Evolutionary conservation across 1,140 invertebrate species (phyloP), one percentile per base, ranked within the genome.

Genomic region (Portunus trituberculatus): DNA sequence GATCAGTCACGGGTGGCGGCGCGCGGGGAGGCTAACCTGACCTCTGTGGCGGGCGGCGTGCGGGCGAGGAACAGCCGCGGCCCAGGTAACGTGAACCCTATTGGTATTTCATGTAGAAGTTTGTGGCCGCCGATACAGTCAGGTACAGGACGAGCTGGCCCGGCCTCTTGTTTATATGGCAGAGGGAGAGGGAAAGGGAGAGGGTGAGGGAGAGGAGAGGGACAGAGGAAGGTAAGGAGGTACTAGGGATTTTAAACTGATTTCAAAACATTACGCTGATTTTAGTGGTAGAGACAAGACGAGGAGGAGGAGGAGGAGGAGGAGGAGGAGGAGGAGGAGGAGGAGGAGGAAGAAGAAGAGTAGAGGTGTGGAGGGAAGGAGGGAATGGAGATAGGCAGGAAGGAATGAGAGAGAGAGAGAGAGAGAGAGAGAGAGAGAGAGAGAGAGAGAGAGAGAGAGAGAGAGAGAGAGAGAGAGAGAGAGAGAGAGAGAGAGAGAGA

Each of bases 1-100:
- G 46, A 95, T 95, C 94, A 86, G 94, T 95, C 94, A 95, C 94
- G 94, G 12, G 25, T 28, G n/a, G 39, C n/a, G 52, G 52, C 31
- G 48, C 45, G 12, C 28, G 82, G 31, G 91, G 67, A n/a, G 67
- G 67, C 16, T 1, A 20, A 20, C 52, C 52, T 12, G 16, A 59
- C 52, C 52, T 20, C 16, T 59, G 52, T 12, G 52, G 52, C 52
- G 52, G 12, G 10, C 52, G 10, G 16, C 52, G 8, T 59, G 16
- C 10, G 52, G 52, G 52, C 16, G 52, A 59, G 52, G 52, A 14
- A 2, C 52, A 0, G 52, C 52, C 52, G 52, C 52, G 76, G 84
- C 45, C 31, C 29, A 52, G 46, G 88, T 94, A 91, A 94, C 91
- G 29, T 94, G 88, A 91, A 83, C 93, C 76, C 93, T 94, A 94